Percentiles rank a stretch among this genome's conserved stretches.
Conservation (phyloP, 2,797 vertebrate species). For the Peromyscus attwateri region DNA sequence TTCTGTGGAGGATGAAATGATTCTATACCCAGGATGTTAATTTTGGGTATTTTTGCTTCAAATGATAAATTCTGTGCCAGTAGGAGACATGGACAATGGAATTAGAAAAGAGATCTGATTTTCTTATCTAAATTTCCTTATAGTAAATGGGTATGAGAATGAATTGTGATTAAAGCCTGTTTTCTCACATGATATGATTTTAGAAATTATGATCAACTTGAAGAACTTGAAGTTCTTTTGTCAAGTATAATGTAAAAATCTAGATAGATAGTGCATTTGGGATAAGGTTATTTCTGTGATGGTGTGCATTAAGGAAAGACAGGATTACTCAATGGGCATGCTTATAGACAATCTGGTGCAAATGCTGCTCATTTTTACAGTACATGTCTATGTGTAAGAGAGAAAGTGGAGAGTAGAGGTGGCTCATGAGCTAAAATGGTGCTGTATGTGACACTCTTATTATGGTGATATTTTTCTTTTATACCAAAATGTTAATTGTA, state of each 20-base stretch:
- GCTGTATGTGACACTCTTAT: neutral
- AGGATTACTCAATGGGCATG: neutral
- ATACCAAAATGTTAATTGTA: too few relatives aligned
- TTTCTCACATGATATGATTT: slow-evolving; percentile 35
- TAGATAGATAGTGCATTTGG: neutral
- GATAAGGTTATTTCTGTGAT: neutral
- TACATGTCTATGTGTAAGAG: neutral
- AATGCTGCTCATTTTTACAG: neutral
- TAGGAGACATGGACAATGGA: neutral
- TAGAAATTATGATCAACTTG: slow-evolving; percentile 15
- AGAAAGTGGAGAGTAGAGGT: neutral
- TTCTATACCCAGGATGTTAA: neutral
- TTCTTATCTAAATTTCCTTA: neutral
- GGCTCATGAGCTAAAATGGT: neutral
- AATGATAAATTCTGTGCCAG: neutral
- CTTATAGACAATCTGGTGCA: neutral
- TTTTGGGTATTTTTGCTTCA: neutral
- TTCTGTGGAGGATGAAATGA: neutral
- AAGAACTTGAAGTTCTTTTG: neutral
- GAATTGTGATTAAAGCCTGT: neutral
- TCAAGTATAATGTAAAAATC: neutral
- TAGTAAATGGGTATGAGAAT: neutral
- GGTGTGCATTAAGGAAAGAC: neutral
- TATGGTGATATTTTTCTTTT: too few relatives aligned
- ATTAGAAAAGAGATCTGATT: neutral